Evolutionary conservation across 2,888 invertebrate genomes (phyloP).

Genomic region (Psylliodes chrysocephalus): DNA sequence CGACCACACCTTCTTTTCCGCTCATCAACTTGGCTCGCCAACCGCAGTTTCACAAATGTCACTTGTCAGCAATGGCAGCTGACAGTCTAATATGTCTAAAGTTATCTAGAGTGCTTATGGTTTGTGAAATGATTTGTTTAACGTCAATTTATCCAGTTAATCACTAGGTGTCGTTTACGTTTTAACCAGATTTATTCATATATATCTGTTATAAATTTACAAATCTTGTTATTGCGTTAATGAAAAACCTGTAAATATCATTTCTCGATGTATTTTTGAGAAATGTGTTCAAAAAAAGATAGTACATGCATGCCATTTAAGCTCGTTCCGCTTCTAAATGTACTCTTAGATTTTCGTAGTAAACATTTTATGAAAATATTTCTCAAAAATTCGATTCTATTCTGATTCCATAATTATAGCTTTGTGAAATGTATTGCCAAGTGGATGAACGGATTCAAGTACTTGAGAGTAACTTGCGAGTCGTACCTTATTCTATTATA

Average conservation of each 20-base stretch:
- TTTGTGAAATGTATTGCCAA: slow-evolving; percentile 18
- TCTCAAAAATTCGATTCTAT: slow-evolving; percentile 29
- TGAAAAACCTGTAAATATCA: too few species aligned
- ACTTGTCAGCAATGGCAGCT: not conserved
- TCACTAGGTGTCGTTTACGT: too few species aligned
- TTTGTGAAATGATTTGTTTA: not conserved
- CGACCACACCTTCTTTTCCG: slow-evolving; percentile 11
- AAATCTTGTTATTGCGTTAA: too few species aligned
- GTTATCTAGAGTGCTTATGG: not conserved
- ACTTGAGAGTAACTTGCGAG: slow-evolving; percentile 50
- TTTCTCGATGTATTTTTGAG: slow-evolving; percentile 27
- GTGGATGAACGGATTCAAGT: slow-evolving; percentile 23
- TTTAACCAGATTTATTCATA: not conserved
- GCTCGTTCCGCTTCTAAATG: slow-evolving; percentile 27
- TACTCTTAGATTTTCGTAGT: slow-evolving; percentile 26
- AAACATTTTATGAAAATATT: slow-evolving; percentile 23
- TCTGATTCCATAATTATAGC: too few species aligned
- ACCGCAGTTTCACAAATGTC: not conserved
- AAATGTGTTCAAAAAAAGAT: slow-evolving; percentile 23
- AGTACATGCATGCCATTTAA: slow-evolving; percentile 22
- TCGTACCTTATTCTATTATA: slow-evolving; percentile 50
- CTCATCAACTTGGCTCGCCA: slow-evolving; percentile 23
- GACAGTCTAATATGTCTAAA: not conserved
- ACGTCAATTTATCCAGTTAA: not conserved
- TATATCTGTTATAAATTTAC: too few species aligned